Conservation (phyloP, 1,140 invertebrate species). For the Drosophila pandora region DNA sequence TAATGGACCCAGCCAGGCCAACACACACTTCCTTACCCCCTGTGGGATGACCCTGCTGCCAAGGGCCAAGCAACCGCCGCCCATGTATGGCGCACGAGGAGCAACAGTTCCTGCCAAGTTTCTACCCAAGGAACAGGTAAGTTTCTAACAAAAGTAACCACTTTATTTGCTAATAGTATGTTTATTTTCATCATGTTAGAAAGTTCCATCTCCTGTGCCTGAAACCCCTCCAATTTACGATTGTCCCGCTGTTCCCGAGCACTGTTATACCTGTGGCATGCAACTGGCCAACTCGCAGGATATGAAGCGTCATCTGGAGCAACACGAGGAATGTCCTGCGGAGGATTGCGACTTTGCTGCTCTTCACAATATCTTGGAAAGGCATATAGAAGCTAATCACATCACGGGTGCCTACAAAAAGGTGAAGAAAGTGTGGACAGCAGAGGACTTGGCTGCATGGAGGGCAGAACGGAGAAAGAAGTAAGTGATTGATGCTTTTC, state of each 20-base stretch:
- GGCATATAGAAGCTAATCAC: constrained; percentile 93
- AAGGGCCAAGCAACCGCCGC: constrained; percentile 77
- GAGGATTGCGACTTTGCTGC: constrained; percentile 93
- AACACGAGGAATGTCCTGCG: constrained; percentile 90
- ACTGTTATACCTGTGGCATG: constrained; percentile 91
- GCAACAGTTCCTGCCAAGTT: constrained; percentile 75
- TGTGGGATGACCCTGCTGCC: constrained; percentile 78
- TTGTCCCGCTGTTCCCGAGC: constrained; percentile 68
- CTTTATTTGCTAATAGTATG: neutral
- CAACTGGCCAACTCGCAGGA: constrained; percentile 86
- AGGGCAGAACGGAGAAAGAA: constrained; percentile 90
- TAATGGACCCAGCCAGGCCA: constrained; percentile 13
- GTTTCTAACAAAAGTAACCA: neutral
- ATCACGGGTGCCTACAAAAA: constrained; percentile 90
- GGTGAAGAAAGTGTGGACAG: constrained; percentile 89
- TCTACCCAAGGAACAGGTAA: constrained; percentile 30
- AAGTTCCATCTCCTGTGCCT: neutral
- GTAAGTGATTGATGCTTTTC: neutral
- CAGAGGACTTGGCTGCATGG: constrained; percentile 93
- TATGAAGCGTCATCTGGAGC: constrained; percentile 87
- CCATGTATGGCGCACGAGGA: constrained; percentile 83
- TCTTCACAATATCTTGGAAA: constrained; percentile 90
- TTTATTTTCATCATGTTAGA: neutral
- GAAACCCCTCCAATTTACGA: constrained; percentile 34
- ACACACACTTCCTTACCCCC: constrained; percentile 71